phyloP scores from a whole-genome alignment of 2,797 vertebrate species.

The Sorex maritimensis region DNA sequence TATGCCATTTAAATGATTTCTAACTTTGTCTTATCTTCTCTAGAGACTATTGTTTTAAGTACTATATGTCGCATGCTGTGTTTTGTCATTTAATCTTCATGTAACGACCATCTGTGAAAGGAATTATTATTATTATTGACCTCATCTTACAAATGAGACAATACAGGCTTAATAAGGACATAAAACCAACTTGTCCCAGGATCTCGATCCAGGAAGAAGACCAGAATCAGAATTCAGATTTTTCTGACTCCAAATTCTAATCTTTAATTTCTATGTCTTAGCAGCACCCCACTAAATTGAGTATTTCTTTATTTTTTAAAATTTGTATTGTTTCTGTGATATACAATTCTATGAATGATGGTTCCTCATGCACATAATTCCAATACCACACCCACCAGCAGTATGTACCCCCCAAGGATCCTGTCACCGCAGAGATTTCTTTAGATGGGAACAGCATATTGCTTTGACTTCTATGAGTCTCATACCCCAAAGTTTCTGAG shows the following conservation, averaged over 20 bases:
- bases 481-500: background rate
- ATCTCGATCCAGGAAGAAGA: background rate
- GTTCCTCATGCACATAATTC: background rate
- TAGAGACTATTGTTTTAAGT: constrained; percentile 41
- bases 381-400: no score
- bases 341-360: background rate
- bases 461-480: background rate
- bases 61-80: constrained; percentile 8
- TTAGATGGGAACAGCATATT: background rate
- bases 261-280: constrained; percentile 21
- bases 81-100: background rate
- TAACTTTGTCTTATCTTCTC: background rate
- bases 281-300: background rate
- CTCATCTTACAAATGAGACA: background rate
- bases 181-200: background rate
- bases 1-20: constrained; percentile 43
- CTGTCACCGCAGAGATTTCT: background rate
- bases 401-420: no score
- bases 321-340: background rate
- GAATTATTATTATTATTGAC: background rate
- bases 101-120: background rate
- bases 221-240: background rate
- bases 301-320: background rate
- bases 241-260: constrained; percentile 36
- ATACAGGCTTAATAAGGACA: background rate